These are phyloP conservation scores for Nerophis lumbriciformis DNA, from an alignment of 2,113 vertebrate species.

Conservation along the genomic window DNA sequence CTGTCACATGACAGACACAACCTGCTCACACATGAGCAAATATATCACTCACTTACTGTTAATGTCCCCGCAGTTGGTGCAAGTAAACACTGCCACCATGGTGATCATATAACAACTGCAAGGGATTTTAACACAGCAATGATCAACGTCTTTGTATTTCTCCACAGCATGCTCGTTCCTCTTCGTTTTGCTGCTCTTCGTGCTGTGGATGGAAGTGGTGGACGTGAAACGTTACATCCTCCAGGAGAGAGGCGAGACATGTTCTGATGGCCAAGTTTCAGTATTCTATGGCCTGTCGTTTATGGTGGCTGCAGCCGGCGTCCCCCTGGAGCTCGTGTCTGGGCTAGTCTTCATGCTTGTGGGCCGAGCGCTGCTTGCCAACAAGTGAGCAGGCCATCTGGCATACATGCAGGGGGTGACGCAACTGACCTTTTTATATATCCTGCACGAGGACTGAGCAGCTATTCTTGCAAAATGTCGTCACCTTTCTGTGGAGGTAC, in stretches of 20 bases:
- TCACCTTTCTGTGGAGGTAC: slow-evolving; percentile 9
- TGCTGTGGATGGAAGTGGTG: slow-evolving; percentile 83
- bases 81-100: slow-evolving; percentile 36
- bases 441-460: slow-evolving; percentile 19
- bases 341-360: slow-evolving; percentile 80
- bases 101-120: slow-evolving; percentile 20
- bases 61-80: slow-evolving; percentile 36
- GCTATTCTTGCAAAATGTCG: slow-evolving; percentile 11
- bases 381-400: slow-evolving; percentile 42
- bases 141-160: slow-evolving; percentile 2
- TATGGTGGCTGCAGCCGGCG: slow-evolving; percentile 74
- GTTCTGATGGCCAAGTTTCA: slow-evolving; percentile 52
- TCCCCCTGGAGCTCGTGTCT: slow-evolving; percentile 74
- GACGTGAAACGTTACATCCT: slow-evolving; percentile 81
- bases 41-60: slow-evolving; percentile 16
- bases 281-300: slow-evolving; percentile 83
- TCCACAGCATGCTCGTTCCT: slow-evolving; percentile 75
- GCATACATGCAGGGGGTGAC: neutral
- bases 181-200: slow-evolving; percentile 74
- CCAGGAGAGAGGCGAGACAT: slow-evolving; percentile 72
- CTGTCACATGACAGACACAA: slow-evolving; percentile 38
- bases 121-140: slow-evolving; percentile 7
- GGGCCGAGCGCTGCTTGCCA: slow-evolving; percentile 59
- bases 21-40: slow-evolving; percentile 21
- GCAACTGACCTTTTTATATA: slow-evolving; percentile 29